phyloP scores from a whole-genome alignment of 2,888 invertebrate species.

The Ormia ochracea region DNA sequence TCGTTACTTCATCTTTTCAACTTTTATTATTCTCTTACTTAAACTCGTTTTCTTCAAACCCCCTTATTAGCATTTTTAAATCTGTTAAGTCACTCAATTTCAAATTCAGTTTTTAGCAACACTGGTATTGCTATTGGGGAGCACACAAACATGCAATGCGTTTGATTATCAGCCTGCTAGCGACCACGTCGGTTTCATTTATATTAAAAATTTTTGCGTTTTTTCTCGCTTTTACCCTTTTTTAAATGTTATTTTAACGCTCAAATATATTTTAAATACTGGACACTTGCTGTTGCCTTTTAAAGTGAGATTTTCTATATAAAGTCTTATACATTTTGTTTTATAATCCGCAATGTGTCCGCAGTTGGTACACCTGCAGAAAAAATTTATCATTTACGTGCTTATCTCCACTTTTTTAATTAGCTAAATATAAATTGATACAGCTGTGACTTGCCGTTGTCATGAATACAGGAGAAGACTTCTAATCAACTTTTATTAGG shows the following conservation, averaged over 20 bases:
- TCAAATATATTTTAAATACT: constrained; percentile 21
- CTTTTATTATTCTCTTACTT: constrained; percentile 13
- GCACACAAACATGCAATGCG: constrained; percentile 6
- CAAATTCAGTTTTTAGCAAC: constrained; percentile 1
- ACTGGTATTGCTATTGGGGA: constrained; percentile 12
- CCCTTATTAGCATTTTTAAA: constrained; percentile 19
- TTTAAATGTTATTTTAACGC: constrained; percentile 7
- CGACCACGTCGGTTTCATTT: constrained; percentile 40
- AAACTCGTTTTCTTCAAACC: constrained; percentile 13
- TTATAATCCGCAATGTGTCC: neutral
- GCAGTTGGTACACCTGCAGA: neutral
- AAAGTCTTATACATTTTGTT: neutral
- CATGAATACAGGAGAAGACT: too few relatives aligned
- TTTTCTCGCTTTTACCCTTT: neutral
- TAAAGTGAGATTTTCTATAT: neutral
- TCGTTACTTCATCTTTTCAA: constrained; percentile 4
- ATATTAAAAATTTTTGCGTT: constrained; percentile 27
- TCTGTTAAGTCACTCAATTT: constrained; percentile 27
- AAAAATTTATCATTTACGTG: neutral
- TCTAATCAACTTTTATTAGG: too few relatives aligned
- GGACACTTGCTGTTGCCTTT: constrained; percentile 59
- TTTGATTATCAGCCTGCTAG: constrained; percentile 24
- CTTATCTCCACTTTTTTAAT: too few relatives aligned
- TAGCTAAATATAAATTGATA: too few relatives aligned
- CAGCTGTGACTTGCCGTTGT: too few relatives aligned